These are phyloP conservation scores for Coreius guichenoti DNA, from an alignment of 2,797 vertebrate genomes.

Conservation along the genomic window DNA sequence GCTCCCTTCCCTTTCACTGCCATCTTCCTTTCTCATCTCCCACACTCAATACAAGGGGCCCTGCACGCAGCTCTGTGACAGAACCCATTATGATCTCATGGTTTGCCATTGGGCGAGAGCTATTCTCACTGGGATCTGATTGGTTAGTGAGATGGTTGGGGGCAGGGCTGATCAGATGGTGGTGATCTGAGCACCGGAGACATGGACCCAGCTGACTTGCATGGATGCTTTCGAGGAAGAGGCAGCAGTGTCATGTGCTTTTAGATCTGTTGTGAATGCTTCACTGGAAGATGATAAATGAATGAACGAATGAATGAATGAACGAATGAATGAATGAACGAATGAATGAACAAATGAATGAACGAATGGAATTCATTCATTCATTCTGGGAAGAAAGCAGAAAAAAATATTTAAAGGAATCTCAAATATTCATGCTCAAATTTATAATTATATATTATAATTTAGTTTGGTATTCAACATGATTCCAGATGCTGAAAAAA, in stretches of 20 bases:
- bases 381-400: not conserved
- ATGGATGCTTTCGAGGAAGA: conserved; percentile 29
- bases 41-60: conserved; percentile 51
- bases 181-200: conserved; percentile 18
- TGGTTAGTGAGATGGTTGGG: conserved; percentile 38
- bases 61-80: conserved; percentile 42
- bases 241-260: not conserved
- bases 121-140: conserved; percentile 17
- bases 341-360: no score
- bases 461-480: not conserved
- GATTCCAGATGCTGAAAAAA: not conserved
- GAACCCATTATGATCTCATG: conserved; percentile 38
- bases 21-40: conserved; percentile 38
- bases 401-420: not conserved
- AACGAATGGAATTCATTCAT: no score
- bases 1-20: conserved; percentile 37
- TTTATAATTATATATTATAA: not conserved
- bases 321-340: no score
- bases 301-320: not conserved
- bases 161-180: conserved; percentile 38
- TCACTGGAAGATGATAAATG: not conserved
- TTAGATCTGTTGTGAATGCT: not conserved
- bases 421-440: not conserved
- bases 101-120: conserved; percentile 38
- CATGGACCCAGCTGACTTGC: conserved; percentile 21